Percentiles rank a stretch among this genome's conserved stretches.
Conservation (phyloP, 2,888 invertebrate genomes). For the Callyntrura guangdongensis region DNA sequence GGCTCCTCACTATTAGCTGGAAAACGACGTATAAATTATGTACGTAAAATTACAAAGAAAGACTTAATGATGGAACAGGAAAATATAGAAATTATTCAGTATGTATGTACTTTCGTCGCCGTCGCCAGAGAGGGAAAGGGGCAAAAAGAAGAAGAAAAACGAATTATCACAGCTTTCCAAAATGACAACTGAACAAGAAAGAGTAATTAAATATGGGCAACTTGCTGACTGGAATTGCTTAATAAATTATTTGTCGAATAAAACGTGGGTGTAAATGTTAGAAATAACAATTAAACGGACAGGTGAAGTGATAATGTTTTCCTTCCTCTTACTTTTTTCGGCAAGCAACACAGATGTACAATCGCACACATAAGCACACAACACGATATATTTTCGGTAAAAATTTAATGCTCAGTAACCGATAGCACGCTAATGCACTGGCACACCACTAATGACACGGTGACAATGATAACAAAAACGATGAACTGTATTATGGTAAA, state of each 20-base stretch:
- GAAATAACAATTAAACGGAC: constrained; percentile 14
- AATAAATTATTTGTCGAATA: constrained; percentile 25
- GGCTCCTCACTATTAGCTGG: neutral
- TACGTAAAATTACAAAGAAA: neutral
- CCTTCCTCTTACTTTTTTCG: neutral
- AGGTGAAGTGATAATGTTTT: neutral
- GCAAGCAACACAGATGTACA: constrained; percentile 11
- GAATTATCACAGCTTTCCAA: neutral
- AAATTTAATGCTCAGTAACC: neutral
- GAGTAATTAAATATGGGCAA: neutral
- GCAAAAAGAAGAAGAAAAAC: neutral
- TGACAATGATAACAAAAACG: constrained; percentile 20
- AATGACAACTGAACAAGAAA: constrained; percentile 2
- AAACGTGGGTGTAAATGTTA: neutral
- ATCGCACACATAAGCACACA: constrained; percentile 23
- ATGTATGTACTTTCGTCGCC: neutral
- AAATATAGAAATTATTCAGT: constrained; percentile 15
- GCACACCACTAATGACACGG: constrained; percentile 26
- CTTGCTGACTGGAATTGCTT: neutral
- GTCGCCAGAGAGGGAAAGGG: neutral
- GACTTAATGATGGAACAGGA: neutral
- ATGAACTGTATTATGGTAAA: neutral
- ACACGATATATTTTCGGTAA: neutral
- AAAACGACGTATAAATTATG: neutral
- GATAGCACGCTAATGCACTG: constrained; percentile 30